Evolutionary conservation across 2,113 vertebrate species (phyloP).

Genomic region (Dipodomys merriami): DNA sequence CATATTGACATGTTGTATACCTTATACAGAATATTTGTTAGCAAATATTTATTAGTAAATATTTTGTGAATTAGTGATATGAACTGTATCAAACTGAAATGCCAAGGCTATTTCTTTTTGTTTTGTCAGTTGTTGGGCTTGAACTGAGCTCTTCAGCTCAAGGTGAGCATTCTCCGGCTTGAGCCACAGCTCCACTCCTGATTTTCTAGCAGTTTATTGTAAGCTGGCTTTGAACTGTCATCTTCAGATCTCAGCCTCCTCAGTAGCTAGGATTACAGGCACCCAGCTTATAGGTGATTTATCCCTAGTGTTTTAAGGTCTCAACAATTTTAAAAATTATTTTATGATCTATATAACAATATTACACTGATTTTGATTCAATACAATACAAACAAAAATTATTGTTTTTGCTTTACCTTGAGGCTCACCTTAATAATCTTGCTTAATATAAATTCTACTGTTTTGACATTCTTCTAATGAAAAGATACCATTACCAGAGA

Average conservation of each 20-base stretch:
- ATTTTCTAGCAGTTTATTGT: no score
- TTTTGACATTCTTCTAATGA: conserved; percentile 3
- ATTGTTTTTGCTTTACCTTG: not conserved
- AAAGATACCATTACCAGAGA: not conserved
- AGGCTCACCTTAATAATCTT: not conserved
- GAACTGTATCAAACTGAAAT: not conserved
- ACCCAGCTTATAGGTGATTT: not conserved
- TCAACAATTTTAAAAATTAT: not conserved
- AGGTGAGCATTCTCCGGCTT: no score
- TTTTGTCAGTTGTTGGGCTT: no score
- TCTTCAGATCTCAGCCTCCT: no score
- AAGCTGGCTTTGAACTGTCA: no score
- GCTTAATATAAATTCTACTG: not conserved
- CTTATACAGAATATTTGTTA: not conserved
- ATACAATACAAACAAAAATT: not conserved
- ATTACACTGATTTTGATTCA: not conserved
- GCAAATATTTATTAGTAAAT: no score
- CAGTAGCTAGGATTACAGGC: no score
- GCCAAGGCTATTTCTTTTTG: not conserved
- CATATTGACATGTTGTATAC: not conserved
- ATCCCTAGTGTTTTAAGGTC: not conserved
- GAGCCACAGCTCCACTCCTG: no score
- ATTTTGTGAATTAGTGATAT: not conserved
- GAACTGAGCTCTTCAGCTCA: no score
- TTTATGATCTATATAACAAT: not conserved